Evolutionary conservation across 53 echinoderm and acorn worm species (phyloP).

Genomic region (Antedon mediterranea): DNA sequence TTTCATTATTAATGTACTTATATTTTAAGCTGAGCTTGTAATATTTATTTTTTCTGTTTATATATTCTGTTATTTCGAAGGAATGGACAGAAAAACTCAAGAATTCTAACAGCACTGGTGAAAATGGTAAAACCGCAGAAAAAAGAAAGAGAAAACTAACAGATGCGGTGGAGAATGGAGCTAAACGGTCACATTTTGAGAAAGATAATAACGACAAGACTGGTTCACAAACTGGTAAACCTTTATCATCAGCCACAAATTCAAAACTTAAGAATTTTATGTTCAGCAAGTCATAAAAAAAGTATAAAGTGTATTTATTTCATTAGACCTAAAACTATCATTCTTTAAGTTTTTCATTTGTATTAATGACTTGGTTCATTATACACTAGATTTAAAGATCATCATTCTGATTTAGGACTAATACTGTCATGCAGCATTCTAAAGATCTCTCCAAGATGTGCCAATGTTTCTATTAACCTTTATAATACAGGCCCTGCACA

Average conservation of each 20-base stretch:
- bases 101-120: not conserved
- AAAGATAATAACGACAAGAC: constrained; percentile 9
- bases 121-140: constrained; percentile 1
- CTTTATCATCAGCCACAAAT: constrained; percentile 31
- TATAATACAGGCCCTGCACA: too few relatives aligned
- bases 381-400: too few relatives aligned
- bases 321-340: too few relatives aligned
- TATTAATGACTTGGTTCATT: too few relatives aligned
- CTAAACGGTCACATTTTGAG: constrained; percentile 3
- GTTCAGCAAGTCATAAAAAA: constrained; percentile 23
- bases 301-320: too few relatives aligned
- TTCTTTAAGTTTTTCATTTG: too few relatives aligned
- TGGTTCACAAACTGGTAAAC: constrained; percentile 32
- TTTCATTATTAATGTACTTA: too few relatives aligned
- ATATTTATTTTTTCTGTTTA: not conserved
- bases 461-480: too few relatives aligned
- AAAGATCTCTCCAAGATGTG: too few relatives aligned
- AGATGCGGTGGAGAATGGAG: constrained; percentile 30
- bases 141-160: constrained; percentile 25
- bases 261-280: constrained; percentile 52
- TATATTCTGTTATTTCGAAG: constrained; percentile 24
- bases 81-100: constrained; percentile 48
- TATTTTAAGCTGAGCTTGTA: too few relatives aligned
- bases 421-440: too few relatives aligned
- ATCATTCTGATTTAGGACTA: too few relatives aligned